Percentiles rank a stretch among this genome's conserved stretches.
Conservation (phyloP, 2,113 vertebrate genomes). For the Sphyrna mokarran region DNA sequence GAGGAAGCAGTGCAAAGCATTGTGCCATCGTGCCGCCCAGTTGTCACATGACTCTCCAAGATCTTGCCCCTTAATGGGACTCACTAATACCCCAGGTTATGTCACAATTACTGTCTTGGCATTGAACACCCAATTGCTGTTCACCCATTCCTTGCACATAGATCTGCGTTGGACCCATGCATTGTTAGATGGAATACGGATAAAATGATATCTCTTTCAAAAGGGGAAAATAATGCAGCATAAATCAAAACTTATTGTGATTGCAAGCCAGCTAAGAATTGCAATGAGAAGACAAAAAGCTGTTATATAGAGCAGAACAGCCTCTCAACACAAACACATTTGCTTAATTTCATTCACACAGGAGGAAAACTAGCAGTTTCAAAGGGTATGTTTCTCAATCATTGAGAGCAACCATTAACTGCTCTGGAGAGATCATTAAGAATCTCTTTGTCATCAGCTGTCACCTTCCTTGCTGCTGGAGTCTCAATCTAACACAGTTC, state of each 20-base stretch:
- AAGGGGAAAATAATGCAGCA: neutral
- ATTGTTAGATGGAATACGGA: neutral
- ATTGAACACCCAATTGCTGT: neutral
- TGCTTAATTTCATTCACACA: slow-evolving; percentile 21
- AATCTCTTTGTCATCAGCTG: slow-evolving; percentile 17
- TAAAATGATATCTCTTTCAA: neutral
- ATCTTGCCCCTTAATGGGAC: too few relatives aligned
- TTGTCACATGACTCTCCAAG: too few relatives aligned
- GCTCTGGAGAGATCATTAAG: slow-evolving; percentile 3
- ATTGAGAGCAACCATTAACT: slow-evolving; percentile 6
- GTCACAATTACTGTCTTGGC: neutral
- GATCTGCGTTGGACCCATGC: neutral
- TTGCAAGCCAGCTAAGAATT: neutral
- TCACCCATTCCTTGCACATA: neutral
- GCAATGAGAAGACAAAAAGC: neutral
- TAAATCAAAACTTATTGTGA: slow-evolving; percentile 18
- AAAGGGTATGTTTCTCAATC: neutral
- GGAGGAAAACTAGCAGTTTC: neutral
- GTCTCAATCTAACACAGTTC: slow-evolving; percentile 18
- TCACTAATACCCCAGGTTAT: neutral
- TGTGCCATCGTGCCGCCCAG: too few relatives aligned
- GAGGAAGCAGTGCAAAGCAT: too few relatives aligned
- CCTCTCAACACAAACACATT: neutral
- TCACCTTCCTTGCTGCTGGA: neutral
- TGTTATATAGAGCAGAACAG: slow-evolving; percentile 10